phyloP scores from a whole-genome alignment of 1,140 invertebrate genomes.

The Camponotus pennsylvanicus region DNA sequence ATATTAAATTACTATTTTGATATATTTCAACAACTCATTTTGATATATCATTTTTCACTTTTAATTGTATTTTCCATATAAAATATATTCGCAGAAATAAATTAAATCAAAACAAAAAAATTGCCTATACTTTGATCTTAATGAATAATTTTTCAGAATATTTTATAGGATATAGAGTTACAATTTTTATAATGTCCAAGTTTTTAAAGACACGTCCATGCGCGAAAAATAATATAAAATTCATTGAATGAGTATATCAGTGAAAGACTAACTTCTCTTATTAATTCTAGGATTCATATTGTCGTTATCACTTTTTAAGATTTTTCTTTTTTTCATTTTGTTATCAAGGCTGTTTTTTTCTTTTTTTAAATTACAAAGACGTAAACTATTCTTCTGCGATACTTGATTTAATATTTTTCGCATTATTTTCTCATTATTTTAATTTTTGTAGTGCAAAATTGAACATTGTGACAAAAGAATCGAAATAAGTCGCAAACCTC shows the following conservation, averaged over 20 bases:
- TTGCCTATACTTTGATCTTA: neutral
- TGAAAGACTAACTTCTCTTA: no score
- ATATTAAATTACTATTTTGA: neutral
- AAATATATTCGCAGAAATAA: neutral
- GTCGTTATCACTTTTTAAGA: no score
- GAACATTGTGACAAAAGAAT: neutral
- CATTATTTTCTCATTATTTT: constrained; percentile 3
- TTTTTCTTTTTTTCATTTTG: no score
- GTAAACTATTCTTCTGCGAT: neutral
- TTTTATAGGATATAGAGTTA: neutral
- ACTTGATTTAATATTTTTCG: neutral
- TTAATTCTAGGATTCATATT: no score
- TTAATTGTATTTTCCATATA: neutral
- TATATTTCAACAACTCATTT: neutral
- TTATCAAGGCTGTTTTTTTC: no score
- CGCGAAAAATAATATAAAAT: no score
- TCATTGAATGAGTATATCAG: no score
- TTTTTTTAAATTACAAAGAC: neutral
- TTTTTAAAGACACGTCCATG: no score
- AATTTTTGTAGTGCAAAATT: neutral
- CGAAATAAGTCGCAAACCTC: neutral
- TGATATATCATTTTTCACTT: neutral
- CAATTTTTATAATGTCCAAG: no score
- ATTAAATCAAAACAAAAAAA: neutral
- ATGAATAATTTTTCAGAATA: neutral